Evolutionary conservation across 2,888 invertebrate species (phyloP), one percentile per base, ranked within the genome.

Genomic region (Ophonus ardosiacus): DNA sequence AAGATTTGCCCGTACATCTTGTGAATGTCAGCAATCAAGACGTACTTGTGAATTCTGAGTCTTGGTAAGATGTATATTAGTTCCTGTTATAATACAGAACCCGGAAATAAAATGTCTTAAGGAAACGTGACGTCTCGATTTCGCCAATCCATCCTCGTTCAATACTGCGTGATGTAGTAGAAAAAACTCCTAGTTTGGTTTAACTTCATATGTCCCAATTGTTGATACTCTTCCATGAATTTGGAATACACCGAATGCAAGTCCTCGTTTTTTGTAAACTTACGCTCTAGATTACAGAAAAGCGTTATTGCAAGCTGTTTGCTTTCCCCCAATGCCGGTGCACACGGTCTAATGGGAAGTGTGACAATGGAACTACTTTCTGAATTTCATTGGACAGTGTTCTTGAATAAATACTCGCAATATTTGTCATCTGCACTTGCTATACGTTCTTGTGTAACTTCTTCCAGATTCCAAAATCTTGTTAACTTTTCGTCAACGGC

Each of bases 1-100:
- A 7, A 0, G 13, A 88, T 86, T 68, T 88, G 88, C 0, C 87
- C 86, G 56, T 87, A 89, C 87, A 88, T 89, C 85, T 88, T 88
- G 1, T 71, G 86, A 18, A 89, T 86, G 71, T 89, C 88, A 7
- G 87, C 87, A 7, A 86, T 86, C 7, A 89, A 61, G 0, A 87
- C 87, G 18, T 87, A 85, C 5, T 61, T 43, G 76, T 87, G 85
- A 7, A 76, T 65, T 7, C 89, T 31, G 82, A 88, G 88, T 15
- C 87, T 81, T 2, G 87, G 7, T 0, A 89, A 13, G 5, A 88
- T 84, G 5, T 81, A 61, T 15, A 87, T 68, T 0, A 89, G 61
- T 17, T 88, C 87, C 3, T 86, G 82, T 51, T 89, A 88, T 1
- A 88, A 18, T 0, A 68, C 79, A 0, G 89, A 87, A 0, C 88